Percentiles rank a stretch among this genome's conserved stretches.
phyloP scores from a whole-genome alignment of 2,113 vertebrate species.

The Gobius niger region DNA sequence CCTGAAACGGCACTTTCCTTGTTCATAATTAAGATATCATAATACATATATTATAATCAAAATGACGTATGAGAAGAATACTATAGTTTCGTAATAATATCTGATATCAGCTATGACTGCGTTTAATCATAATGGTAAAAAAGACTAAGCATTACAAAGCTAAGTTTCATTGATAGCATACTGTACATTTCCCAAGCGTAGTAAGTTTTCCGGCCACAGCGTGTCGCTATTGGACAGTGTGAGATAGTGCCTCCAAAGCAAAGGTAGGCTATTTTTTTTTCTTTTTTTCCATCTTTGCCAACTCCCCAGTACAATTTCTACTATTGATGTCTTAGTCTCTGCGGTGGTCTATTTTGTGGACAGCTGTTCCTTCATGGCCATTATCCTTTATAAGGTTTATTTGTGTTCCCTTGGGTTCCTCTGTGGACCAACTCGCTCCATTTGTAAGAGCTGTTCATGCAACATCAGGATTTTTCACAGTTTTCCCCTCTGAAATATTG shows the following conservation, averaged over 20 bases:
- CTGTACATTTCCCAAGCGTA: conserved; percentile 79
- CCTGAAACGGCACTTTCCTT: conserved; percentile 78
- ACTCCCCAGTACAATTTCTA: conserved; percentile 58
- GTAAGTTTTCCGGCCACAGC: conserved; percentile 80
- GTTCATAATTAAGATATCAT: conserved; percentile 72
- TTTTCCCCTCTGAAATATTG: conserved; percentile 72
- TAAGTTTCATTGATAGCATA: conserved; percentile 77
- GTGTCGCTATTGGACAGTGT: conserved; percentile 78
- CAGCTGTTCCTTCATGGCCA: conserved; percentile 71
- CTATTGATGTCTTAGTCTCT: conserved; percentile 49
- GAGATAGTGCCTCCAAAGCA: conserved; percentile 64
- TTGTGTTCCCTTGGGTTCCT: conserved; percentile 65
- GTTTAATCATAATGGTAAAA: conserved; percentile 80
- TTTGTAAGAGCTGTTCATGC: conserved; percentile 49
- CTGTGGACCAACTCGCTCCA: conserved; percentile 54
- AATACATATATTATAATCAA: conserved; percentile 78
- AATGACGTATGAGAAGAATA: conserved; percentile 81
- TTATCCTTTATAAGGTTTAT: conserved; percentile 70
- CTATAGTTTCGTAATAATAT: conserved; percentile 72
- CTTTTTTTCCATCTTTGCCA: conserved; percentile 47
- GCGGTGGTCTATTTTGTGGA: conserved; percentile 62
- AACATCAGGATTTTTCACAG: conserved; percentile 66
- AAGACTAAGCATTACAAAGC: conserved; percentile 82
- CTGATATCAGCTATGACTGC: conserved; percentile 79
- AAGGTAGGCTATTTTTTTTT: conserved; percentile 60